These are phyloP conservation scores for Rhodinocichla rosea DNA, from an alignment of 2,113 vertebrate species.

Conservation along the genomic window DNA sequence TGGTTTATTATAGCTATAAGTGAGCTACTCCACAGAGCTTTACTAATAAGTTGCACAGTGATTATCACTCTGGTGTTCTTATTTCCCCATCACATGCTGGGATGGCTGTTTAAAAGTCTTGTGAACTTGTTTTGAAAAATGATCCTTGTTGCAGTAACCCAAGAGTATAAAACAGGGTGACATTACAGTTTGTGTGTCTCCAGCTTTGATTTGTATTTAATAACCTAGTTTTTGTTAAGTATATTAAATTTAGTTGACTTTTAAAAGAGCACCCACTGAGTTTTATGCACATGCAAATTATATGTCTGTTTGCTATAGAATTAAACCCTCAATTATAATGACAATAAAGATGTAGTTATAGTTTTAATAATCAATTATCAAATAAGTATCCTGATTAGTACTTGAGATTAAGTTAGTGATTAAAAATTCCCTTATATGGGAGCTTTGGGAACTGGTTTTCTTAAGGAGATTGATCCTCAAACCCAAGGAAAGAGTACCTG, in stretches of 20 bases:
- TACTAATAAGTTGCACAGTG: conserved; percentile 25
- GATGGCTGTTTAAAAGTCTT: conserved; percentile 32
- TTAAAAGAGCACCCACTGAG: conserved; percentile 48
- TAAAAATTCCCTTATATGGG: background rate
- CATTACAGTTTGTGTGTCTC: conserved; percentile 19
- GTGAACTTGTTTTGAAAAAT: conserved; percentile 42
- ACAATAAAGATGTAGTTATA: conserved; percentile 48
- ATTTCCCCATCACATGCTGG: background rate
- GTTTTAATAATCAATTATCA: conserved; percentile 63
- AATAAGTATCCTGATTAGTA: conserved; percentile 29
- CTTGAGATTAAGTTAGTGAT: conserved; percentile 23
- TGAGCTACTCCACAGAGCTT: background rate
- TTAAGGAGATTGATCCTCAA: background rate
- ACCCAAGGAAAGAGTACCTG: background rate
- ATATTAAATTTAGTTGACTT: conserved; percentile 56
- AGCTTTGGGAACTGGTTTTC: background rate
- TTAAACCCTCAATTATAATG: conserved; percentile 45
- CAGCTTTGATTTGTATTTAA: conserved; percentile 58
- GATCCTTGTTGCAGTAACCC: conserved; percentile 1
- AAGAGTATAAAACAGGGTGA: background rate
- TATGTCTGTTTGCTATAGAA: conserved; percentile 34
- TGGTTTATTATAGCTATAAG: conserved; percentile 1
- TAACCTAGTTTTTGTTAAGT: conserved; percentile 51
- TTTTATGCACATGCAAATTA: conserved; percentile 57
- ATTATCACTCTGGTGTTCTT: conserved; percentile 34